Base-by-base conservation (phyloP, 1,140 invertebrate genomes). In the Drosophila neocordata region DNA sequence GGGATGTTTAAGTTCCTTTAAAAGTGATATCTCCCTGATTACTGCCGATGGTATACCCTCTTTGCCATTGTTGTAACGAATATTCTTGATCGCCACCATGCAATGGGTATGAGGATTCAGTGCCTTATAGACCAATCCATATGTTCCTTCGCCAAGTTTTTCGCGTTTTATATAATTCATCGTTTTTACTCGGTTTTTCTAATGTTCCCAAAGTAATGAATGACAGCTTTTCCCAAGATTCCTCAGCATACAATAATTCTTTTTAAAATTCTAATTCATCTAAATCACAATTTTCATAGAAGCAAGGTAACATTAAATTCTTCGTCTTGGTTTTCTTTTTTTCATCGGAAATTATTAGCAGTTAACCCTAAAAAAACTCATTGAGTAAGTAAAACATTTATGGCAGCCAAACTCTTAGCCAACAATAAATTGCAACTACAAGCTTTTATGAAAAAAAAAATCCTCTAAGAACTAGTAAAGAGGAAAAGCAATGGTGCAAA, bases 21-120 rank as follows among this genome's bases (percentile, higher is more conserved):
- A 92, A 38, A 98, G 91, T 0, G 96, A 97, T 76, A 98, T 97
- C 93, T 98, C 97, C 83, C 97, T 20, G 15, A 67, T 67, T 3
- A 44, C 56, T 1, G 56, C 27, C 2, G 57, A 53, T 9, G 65
- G 57, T 3, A 67, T 5, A 8, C 57, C 65, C 92, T 99, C 98
- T 56, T 95, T 93, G 82, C 96, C 93, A 70, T 96, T 97, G 13
- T 98, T 98, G 59, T 99, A 93, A 95, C 99, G 99, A 53, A 99
- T 99, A 95, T 99, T 99, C 93, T 99, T 99, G 0, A 99, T 97
- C 72, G 98, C 98, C 52, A 99, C 98, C 79, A 99, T 97, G 79
- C 93, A 94, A 78, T 95, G 98, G 24, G 98, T 99, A 58, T 98
- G 99, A 99, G 96, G 98, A 53, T 52, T 60, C 2, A 13, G 13